phyloP scores from a whole-genome alignment of 2,797 vertebrate genomes.

The Zenarchopterus dispar region DNA sequence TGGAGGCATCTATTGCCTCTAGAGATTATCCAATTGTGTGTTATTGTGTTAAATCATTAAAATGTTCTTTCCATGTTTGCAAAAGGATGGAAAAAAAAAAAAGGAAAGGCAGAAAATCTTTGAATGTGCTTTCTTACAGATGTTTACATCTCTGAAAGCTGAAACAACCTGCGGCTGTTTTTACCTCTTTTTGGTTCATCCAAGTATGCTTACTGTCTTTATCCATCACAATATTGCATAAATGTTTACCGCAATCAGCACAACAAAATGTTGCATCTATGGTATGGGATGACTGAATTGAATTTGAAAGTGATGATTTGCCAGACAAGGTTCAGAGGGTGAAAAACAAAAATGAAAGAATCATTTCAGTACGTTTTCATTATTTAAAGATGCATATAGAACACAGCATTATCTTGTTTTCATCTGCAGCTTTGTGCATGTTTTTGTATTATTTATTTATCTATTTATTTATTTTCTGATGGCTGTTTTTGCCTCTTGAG shows the following conservation, averaged over 20 bases:
- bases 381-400: background rate
- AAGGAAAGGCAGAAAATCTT: no score
- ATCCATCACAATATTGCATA: constrained; percentile 16
- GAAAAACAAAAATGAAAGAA: constrained; percentile 44
- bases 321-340: constrained; percentile 32
- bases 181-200: constrained; percentile 15
- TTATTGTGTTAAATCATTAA: constrained; percentile 46
- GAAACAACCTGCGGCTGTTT: constrained; percentile 3
- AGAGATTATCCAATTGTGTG: constrained; percentile 29
- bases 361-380: constrained; percentile 19
- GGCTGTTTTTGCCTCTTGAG: background rate
- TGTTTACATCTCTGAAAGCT: constrained; percentile 7
- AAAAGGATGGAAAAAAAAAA: constrained; percentile 7
- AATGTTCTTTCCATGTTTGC: constrained; percentile 33
- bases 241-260: constrained; percentile 25
- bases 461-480: background rate
- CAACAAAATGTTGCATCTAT: constrained; percentile 15
- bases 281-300: constrained; percentile 6
- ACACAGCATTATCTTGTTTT: constrained; percentile 3
- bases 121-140: constrained; percentile 6
- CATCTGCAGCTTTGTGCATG: background rate
- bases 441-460: background rate
- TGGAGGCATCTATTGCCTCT: constrained; percentile 49
- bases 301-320: constrained; percentile 55
- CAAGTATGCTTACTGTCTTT: constrained; percentile 8